Base-by-base conservation (phyloP, 1,140 invertebrate genomes). In the Hermetia illucens region DNA sequence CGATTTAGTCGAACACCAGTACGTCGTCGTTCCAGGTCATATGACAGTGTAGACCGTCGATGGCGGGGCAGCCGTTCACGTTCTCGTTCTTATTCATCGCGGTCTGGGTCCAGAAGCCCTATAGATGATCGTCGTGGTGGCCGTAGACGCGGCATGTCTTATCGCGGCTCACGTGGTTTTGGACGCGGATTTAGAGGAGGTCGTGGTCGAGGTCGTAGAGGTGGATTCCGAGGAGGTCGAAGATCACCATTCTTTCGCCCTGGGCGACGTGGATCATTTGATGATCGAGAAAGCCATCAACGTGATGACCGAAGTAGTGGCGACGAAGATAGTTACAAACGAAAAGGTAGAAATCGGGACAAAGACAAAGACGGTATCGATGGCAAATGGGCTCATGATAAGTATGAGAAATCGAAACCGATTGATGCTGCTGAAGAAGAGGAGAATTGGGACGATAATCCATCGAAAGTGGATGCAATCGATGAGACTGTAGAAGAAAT, bases 401-500 rank as follows among this genome's bases (percentile, higher is more conserved):
- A 41, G 37, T 41, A 21, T 32, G 34, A 41, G n/a, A 36, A 40
- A 27, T 9, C 6, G 5, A 35, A 35, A n/a, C 3, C 29, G 12
- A 17, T 9, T 10, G 13, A 38, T 17, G 5, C 9, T 15, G 31
- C 29, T n/a, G 30, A 32, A 13, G 13, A 17, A 17, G 30, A 32
- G 13, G 13, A 32, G 17, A 32, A 32, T 32, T 6, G 5, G 13
- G 13, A 32, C 17, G 30, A 5, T 32, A 17, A 13, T 13, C 24
- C 15, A 5, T 20, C 22, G 5, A 6, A 30, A 12, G 39, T 12
- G 19, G 47, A 41, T 5, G n/a, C n/a, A n/a, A n/a, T n/a, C n/a
- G 42, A 43, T 3, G 49, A 47, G 5, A 48, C 47, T 8, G 51
- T 66, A 21, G 63, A 66, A 22, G 65, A 68, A 45, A 64, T 66